Conservation (phyloP, 2,888 invertebrate genomes). For the Drosophila sordidula region DNA sequence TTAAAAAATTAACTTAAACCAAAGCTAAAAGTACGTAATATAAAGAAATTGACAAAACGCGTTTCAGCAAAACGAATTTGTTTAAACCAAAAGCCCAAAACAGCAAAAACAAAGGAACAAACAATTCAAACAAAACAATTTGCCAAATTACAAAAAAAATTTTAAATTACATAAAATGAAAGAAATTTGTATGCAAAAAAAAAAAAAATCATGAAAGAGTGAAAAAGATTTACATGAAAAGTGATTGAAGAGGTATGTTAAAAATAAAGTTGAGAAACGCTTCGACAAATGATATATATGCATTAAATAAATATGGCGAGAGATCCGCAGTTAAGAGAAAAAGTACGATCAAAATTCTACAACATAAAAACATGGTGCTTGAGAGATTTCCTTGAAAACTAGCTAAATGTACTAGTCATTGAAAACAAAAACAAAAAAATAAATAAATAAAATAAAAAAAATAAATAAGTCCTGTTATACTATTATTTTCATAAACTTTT, state of each 20-base stretch:
- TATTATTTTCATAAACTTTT: conserved; percentile 9
- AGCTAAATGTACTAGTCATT: conserved; percentile 29
- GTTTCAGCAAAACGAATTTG: conserved; percentile 75
- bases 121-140: conserved; percentile 52
- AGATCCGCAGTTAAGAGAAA: conserved; percentile 5
- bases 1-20: conserved; percentile 26
- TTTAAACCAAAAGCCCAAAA: conserved; percentile 56
- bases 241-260: conserved; percentile 14
- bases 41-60: conserved; percentile 57
- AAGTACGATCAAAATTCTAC: conserved; percentile 26
- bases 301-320: conserved; percentile 24
- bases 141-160: conserved; percentile 60
- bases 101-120: conserved; percentile 54
- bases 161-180: background rate
- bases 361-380: conserved; percentile 63
- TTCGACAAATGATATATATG: conserved; percentile 32
- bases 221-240: conserved; percentile 19
- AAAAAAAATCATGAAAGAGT: conserved; percentile 27
- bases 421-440: conserved; percentile 4
- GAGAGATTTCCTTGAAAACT: conserved; percentile 58
- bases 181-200: conserved; percentile 20
- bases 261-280: conserved; percentile 4
- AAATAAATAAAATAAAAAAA: background rate
- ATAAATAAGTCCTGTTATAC: conserved; percentile 27
- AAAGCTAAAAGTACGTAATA: conserved; percentile 39